Conservation (phyloP, 2,888 invertebrate genomes). For the Amorpha juglandis region DNA sequence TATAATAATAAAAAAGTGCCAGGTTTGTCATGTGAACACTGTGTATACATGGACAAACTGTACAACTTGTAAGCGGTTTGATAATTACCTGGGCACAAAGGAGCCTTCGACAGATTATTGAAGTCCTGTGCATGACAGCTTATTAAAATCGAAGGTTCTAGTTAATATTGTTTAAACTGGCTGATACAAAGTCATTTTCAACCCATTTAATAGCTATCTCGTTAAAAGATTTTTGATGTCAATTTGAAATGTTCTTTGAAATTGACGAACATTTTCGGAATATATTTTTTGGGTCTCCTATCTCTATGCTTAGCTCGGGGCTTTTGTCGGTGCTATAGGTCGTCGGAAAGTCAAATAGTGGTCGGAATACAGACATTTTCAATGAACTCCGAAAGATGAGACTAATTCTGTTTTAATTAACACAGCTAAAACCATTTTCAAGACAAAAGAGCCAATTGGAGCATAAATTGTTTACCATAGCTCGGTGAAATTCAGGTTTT, state of each 20-base stretch:
- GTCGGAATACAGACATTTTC: too few species aligned
- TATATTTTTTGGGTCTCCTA: neutral
- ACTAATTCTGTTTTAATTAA: too few species aligned
- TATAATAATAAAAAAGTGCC: neutral
- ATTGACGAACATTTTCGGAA: neutral
- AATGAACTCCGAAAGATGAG: too few species aligned
- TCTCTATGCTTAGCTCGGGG: too few species aligned
- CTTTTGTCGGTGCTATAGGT: too few species aligned
- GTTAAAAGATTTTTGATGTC: neutral
- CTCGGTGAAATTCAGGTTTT: too few species aligned
- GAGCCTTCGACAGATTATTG: constrained; percentile 49
- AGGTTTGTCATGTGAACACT: neutral
- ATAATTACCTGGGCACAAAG: constrained; percentile 54
- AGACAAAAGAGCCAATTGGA: too few species aligned
- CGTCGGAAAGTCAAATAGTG: too few species aligned
- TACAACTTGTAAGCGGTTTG: constrained; percentile 32
- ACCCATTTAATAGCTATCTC: constrained; percentile 8
- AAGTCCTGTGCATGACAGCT: constrained; percentile 58
- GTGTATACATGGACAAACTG: neutral
- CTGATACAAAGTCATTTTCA: neutral
- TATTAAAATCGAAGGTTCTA: constrained; percentile 43
- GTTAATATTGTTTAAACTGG: constrained; percentile 27
- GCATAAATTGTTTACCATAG: too few species aligned
- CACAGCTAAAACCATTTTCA: too few species aligned
- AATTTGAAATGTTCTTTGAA: constrained; percentile 7